phyloP scores from a whole-genome alignment of 2,797 vertebrate genomes.

The Luscinia megarhynchos region DNA sequence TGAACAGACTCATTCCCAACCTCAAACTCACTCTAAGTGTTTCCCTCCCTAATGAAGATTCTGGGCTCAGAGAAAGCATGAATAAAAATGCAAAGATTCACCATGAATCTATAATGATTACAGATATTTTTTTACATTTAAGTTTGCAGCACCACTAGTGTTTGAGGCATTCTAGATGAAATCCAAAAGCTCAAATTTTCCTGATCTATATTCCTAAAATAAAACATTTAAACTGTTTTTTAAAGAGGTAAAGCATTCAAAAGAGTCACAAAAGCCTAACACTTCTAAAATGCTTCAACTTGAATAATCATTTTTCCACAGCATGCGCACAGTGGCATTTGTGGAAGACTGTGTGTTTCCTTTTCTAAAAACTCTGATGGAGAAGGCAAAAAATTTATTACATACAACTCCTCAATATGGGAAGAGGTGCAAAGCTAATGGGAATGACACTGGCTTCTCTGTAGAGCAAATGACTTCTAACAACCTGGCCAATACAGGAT shows the following conservation, averaged over 20 bases:
- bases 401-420: accelerated
- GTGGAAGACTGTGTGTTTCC: not conserved
- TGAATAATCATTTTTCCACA: not conserved
- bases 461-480: not conserved
- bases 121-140: not conserved
- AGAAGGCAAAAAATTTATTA: not conserved
- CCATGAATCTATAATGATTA: not conserved
- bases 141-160: not conserved
- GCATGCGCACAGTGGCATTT: not conserved
- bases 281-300: not conserved
- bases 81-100: not conserved
- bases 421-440: not conserved
- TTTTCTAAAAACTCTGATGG: not conserved
- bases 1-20: not conserved
- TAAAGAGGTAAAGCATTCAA: not conserved
- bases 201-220: not conserved
- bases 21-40: not conserved
- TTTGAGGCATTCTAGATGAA: not conserved
- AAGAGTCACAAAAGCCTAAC: not conserved
- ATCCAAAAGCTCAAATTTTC: not conserved
- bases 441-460: not conserved
- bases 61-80: not conserved
- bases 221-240: not conserved
- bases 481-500: not conserved
- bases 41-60: not conserved